Conservation (phyloP, 2,797 vertebrate species). For the Amblyopsis hoosieri region DNA sequence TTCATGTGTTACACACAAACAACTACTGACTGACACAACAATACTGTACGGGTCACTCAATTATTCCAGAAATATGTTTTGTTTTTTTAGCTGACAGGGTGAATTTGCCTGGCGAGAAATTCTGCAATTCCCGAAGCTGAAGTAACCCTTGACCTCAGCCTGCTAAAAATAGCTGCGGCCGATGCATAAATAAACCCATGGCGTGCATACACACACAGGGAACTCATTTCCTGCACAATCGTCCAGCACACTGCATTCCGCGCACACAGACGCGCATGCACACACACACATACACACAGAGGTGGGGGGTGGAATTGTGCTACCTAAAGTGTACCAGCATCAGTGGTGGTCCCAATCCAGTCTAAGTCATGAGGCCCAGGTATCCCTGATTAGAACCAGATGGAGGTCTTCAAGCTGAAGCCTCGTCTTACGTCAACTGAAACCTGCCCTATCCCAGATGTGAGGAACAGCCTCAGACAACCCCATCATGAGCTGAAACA, state of each 20-base stretch:
- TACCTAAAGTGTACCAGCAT: not conserved
- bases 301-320: no score
- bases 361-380: slow-evolving; percentile 2
- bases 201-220: slow-evolving; percentile 24
- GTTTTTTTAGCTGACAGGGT: slow-evolving; percentile 42
- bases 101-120: slow-evolving; percentile 56
- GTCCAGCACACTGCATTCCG: slow-evolving; percentile 30
- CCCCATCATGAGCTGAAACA: no score
- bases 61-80: slow-evolving; percentile 50
- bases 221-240: slow-evolving; percentile 47
- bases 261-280: not conserved
- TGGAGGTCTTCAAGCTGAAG: slow-evolving; percentile 11
- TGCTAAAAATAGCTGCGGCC: slow-evolving; percentile 82
- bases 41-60: slow-evolving; percentile 15
- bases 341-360: slow-evolving; percentile 4
- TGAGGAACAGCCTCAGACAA: no score
- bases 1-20: not conserved
- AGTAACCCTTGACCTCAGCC: slow-evolving; percentile 69
- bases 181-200: slow-evolving; percentile 45
- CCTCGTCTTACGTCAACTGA: not conserved
- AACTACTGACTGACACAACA: not conserved
- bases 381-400: slow-evolving; percentile 22
- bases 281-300: slow-evolving; percentile 4
- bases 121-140: slow-evolving; percentile 69
- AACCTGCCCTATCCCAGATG: not conserved